These are phyloP conservation scores for Callocephalon fimbriatum DNA, from an alignment of 2,113 vertebrate genomes.

Conservation along the genomic window DNA sequence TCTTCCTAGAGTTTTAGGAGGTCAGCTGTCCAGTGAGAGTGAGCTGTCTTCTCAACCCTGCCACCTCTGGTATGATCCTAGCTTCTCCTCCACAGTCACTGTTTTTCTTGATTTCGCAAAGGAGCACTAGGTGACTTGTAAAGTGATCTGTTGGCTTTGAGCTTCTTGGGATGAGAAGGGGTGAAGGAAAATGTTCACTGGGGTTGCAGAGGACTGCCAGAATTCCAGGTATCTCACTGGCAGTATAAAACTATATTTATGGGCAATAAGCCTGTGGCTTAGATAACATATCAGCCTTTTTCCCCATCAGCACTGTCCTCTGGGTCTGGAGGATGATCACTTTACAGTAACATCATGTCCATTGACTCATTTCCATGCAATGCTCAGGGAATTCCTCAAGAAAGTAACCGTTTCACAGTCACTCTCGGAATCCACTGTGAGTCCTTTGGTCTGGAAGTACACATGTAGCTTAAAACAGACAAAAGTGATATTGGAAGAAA, in stretches of 20 bases:
- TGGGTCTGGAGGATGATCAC: background rate
- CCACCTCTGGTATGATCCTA: background rate
- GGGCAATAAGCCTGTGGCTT: background rate
- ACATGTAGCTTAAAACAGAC: background rate
- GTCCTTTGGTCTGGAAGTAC: background rate
- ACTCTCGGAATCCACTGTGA: background rate
- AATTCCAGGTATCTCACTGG: background rate
- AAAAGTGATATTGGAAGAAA: background rate
- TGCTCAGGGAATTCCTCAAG: background rate
- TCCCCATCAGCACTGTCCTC: background rate
- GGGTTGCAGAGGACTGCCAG: background rate
- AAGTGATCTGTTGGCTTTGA: accelerated
- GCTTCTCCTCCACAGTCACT: background rate
- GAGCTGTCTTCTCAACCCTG: background rate
- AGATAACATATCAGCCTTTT: background rate
- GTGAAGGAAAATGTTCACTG: background rate
- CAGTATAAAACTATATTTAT: background rate
- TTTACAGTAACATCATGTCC: background rate
- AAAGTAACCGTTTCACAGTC: accelerated
- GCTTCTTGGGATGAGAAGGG: background rate
- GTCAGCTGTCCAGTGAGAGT: background rate
- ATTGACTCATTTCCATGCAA: background rate
- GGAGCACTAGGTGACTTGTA: background rate
- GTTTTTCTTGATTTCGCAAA: background rate
- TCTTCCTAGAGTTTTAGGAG: background rate